Evolutionary conservation across 2,797 vertebrate genomes (phyloP).

Genomic region (Erithacus rubecula): DNA sequence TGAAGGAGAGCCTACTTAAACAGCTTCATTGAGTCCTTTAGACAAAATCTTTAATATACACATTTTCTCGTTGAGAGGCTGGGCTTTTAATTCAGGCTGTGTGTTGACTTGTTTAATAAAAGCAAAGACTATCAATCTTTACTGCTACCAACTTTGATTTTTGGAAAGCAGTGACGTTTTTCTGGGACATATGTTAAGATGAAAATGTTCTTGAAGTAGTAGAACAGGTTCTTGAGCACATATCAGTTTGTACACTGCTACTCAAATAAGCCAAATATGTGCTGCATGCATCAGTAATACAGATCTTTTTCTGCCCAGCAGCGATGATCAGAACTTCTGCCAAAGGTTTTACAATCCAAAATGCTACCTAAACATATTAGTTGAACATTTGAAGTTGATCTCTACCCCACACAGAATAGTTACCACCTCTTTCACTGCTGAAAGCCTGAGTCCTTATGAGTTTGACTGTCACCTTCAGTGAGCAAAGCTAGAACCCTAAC

Average conservation of each 20-base stretch:
- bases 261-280: not conserved
- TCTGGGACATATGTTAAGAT: not conserved
- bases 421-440: not conserved
- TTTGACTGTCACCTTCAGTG: not conserved
- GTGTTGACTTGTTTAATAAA: not conserved
- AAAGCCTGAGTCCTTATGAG: not conserved
- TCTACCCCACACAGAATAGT: not conserved
- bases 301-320: not conserved
- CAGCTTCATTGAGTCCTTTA: not conserved
- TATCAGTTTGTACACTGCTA: not conserved
- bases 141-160: not conserved
- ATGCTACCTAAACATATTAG: not conserved
- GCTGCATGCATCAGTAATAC: not conserved
- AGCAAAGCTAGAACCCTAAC: rapidly evolving
- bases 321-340: not conserved
- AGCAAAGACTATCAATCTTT: not conserved
- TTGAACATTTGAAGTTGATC: not conserved
- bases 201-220: not conserved
- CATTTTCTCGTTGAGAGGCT: not conserved
- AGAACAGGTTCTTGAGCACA: not conserved
- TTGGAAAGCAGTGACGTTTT: not conserved
- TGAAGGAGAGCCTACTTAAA: not conserved
- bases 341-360: not conserved
- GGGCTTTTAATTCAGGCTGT: not conserved
- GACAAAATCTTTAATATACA: not conserved